Percentiles rank a stretch among this genome's conserved stretches.
phyloP scores from a whole-genome alignment of 2,888 invertebrate species.

The Nephrotoma flavescens region DNA sequence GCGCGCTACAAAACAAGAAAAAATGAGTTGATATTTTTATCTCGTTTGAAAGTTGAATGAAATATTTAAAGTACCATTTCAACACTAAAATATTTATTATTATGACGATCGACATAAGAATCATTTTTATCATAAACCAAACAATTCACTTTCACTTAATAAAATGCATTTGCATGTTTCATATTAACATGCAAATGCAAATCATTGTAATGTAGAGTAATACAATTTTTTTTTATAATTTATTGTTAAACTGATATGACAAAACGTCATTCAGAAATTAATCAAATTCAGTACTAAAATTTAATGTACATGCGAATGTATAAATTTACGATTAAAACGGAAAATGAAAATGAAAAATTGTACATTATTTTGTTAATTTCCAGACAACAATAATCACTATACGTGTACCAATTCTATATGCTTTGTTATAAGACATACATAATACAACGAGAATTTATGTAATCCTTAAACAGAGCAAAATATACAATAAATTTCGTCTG shows the following conservation, averaged over 20 bases:
- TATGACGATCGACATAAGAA: neutral
- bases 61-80: neutral
- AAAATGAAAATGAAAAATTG: neutral
- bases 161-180: too few relatives aligned
- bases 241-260: neutral
- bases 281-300: neutral
- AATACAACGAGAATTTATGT: neutral
- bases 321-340: too few relatives aligned
- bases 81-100: neutral
- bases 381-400: neutral
- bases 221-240: neutral
- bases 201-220: neutral
- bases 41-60: neutral
- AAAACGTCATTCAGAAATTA: neutral
- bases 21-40: neutral
- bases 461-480: neutral
- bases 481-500: too few relatives aligned
- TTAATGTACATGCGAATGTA: too few relatives aligned
- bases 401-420: too few relatives aligned
- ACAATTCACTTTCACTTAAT: too few relatives aligned
- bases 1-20: neutral
- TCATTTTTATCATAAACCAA: neutral
- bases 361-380: neutral
- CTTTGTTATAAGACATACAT: neutral
- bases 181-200: too few relatives aligned